These are phyloP conservation scores for Pseudomyrmex flavicornis DNA, from an alignment of 1,140 invertebrate genomes.

Conservation along the genomic window DNA sequence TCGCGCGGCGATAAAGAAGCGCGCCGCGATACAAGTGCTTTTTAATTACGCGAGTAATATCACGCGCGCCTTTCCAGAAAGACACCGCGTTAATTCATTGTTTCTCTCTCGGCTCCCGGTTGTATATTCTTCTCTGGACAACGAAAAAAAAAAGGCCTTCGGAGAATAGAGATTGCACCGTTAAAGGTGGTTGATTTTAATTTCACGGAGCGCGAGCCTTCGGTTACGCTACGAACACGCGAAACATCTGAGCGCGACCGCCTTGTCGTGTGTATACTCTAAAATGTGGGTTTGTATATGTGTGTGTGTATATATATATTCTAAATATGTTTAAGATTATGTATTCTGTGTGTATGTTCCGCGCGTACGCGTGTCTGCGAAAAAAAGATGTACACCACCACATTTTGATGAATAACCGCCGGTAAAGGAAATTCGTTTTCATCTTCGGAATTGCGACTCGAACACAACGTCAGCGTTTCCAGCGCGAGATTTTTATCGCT, in stretches of 20 bases:
- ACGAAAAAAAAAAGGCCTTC: constrained; percentile 64
- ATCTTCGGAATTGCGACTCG: constrained; percentile 26
- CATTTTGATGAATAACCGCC: constrained; percentile 56
- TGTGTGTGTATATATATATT: not conserved
- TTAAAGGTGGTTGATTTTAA: constrained; percentile 85
- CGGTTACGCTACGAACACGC: constrained; percentile 82
- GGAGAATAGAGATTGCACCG: constrained; percentile 81
- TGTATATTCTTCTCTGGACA: not conserved
- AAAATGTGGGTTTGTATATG: too few relatives aligned
- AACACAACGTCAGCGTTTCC: constrained; percentile 48
- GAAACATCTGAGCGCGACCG: constrained; percentile 63
- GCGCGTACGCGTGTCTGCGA: not conserved
- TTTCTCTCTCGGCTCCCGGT: constrained; percentile 25
- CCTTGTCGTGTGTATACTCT: constrained; percentile 30
- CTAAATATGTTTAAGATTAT: not conserved
- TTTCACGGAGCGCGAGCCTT: constrained; percentile 84
- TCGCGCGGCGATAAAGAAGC: not conserved
- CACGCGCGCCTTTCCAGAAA: constrained; percentile 16
- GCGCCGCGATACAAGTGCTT: constrained; percentile 18
- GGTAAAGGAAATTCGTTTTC: constrained; percentile 47
- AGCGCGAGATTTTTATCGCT: not conserved
- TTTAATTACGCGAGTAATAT: constrained; percentile 54
- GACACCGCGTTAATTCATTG: constrained; percentile 60
- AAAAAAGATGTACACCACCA: constrained; percentile 28
- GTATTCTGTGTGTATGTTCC: not conserved